These are phyloP conservation scores for Lamprotornis superbus DNA, from an alignment of 2,113 vertebrate species.

Conservation along the genomic window DNA sequence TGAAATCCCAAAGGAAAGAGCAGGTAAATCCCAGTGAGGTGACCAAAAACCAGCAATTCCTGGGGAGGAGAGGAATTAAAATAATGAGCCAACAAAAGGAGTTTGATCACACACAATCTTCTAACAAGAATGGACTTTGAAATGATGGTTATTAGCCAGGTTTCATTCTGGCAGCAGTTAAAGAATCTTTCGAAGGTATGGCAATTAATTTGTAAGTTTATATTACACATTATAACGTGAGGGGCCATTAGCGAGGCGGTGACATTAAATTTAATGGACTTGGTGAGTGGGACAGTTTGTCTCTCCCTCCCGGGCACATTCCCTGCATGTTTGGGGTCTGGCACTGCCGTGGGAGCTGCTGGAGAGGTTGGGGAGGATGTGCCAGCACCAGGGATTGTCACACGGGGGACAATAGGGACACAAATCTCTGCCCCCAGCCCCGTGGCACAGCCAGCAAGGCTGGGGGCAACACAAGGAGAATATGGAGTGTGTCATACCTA, in stretches of 20 bases:
- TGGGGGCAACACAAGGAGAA: background rate
- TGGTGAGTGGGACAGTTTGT: background rate
- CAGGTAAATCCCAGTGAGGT: background rate
- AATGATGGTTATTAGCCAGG: background rate
- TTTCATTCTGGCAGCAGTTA: slow-evolving; percentile 19
- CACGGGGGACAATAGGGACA: fast-evolving
- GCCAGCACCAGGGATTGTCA: fast-evolving
- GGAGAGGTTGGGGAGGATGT: fast-evolving
- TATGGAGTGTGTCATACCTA: slow-evolving; percentile 23
- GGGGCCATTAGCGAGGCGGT: background rate
- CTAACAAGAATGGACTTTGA: background rate
- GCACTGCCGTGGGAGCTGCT: fast-evolving
- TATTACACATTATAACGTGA: background rate
- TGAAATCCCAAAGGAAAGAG: background rate
- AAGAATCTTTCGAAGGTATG: background rate
- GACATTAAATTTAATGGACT: background rate
- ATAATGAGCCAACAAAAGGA: background rate
- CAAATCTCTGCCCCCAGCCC: background rate
- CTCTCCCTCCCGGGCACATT: background rate
- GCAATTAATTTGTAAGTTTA: slow-evolving; percentile 37
- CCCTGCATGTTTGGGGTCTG: fast-evolving
- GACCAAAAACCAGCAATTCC: fast-evolving
- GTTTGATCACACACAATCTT: background rate
- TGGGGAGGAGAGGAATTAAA: background rate
- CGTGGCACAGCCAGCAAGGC: background rate